Conservation (phyloP, 2,888 invertebrate species). For the Prosopocoilus inquinatus region DNA sequence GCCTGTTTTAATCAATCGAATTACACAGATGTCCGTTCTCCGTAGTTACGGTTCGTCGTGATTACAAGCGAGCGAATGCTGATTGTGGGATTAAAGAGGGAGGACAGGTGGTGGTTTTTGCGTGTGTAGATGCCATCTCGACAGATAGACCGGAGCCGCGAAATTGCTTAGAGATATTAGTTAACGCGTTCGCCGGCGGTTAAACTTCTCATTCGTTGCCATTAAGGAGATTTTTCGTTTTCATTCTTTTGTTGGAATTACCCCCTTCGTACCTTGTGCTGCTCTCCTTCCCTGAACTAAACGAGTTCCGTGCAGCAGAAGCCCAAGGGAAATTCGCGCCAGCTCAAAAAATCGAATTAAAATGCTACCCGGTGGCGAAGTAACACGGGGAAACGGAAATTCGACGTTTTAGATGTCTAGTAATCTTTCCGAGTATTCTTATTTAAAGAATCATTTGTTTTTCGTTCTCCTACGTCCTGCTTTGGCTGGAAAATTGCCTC, state of each 20-base stretch:
- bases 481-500: too few species aligned
- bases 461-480: not conserved
- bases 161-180: slow-evolving; percentile 15
- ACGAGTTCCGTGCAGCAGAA: slow-evolving; percentile 24
- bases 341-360: slow-evolving; percentile 34
- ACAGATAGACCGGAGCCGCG: not conserved
- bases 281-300: slow-evolving; percentile 2
- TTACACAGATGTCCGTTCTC: too few species aligned
- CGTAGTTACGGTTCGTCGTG: not conserved
- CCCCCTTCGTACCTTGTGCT: slow-evolving; percentile 23
- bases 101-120: slow-evolving; percentile 1
- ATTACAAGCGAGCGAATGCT: not conserved
- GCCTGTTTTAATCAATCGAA: too few species aligned
- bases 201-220: slow-evolving; percentile 27
- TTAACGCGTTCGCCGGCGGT: slow-evolving; percentile 17
- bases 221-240: slow-evolving; percentile 26
- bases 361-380: slow-evolving; percentile 22
- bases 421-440: not conserved
- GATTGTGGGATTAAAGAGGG: slow-evolving; percentile 3
- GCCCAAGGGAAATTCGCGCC: slow-evolving; percentile 32
- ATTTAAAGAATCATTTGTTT: slow-evolving; percentile 1
- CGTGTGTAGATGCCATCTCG: not conserved
- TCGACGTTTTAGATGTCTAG: not conserved
- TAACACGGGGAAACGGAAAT: slow-evolving; percentile 2
- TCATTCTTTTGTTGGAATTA: slow-evolving; percentile 20